These are phyloP conservation scores for Triplophysa siluroides DNA, from an alignment of 2,113 vertebrate species.

Conservation along the genomic window DNA sequence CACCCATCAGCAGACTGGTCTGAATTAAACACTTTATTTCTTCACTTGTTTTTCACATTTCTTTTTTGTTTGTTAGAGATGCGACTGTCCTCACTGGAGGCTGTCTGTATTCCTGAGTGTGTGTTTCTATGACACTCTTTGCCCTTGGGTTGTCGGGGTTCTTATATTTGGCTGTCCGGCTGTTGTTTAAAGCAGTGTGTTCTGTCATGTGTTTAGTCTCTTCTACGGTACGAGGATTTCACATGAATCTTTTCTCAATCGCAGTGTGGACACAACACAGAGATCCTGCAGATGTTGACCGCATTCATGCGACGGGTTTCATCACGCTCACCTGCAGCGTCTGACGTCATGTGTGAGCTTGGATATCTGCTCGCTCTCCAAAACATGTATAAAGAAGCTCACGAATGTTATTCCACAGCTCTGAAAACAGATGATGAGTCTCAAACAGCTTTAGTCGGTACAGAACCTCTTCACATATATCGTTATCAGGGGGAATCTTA, in stretches of 20 bases:
- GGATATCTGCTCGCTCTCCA: conserved; percentile 71
- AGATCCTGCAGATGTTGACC: conserved; percentile 62
- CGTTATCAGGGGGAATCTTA: neutral
- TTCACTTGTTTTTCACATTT: too few relatives aligned
- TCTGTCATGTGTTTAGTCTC: too few relatives aligned
- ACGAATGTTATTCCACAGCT: conserved; percentile 66
- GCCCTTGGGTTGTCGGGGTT: neutral
- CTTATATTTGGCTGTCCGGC: neutral
- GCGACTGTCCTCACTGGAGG: neutral
- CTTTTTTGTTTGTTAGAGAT: too few relatives aligned
- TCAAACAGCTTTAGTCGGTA: conserved; percentile 69
- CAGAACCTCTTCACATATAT: neutral
- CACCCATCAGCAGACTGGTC: conserved; percentile 72
- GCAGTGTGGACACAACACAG: conserved; percentile 71
- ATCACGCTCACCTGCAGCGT: conserved; percentile 30
- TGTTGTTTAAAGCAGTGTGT: neutral
- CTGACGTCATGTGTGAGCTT: conserved; percentile 66
- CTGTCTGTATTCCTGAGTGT: neutral
- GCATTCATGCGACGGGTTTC: conserved; percentile 64
- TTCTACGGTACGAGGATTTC: neutral
- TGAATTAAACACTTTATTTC: conserved; percentile 25
- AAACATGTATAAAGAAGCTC: conserved; percentile 66
- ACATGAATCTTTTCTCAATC: neutral
- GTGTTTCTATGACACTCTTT: neutral
- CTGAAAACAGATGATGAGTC: conserved; percentile 65